A percentile compares a stretch with the other conserved stretches of the same genome.
These are phyloP conservation scores for Ganaspis sp. DNA, from an alignment of 1,140 invertebrate species.

Conservation along the genomic window DNA sequence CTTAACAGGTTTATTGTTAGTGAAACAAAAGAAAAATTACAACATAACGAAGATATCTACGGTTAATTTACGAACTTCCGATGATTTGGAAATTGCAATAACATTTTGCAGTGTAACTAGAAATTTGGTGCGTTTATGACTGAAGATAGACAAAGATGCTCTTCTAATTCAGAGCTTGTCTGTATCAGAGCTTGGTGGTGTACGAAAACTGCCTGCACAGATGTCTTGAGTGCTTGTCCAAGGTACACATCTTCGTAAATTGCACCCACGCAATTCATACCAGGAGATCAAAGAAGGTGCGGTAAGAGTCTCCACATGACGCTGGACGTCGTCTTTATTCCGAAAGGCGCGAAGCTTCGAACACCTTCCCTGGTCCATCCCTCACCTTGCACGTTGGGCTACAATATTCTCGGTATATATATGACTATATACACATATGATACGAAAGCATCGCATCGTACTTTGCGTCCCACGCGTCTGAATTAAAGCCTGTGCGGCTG, in stretches of 20 bases:
- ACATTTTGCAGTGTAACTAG: no score
- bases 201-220: constrained; percentile 12
- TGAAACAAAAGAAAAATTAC: no score
- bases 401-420: not conserved
- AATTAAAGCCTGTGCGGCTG: constrained; percentile 66
- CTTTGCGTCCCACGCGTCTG: constrained; percentile 63
- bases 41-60: no score
- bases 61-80: no score
- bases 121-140: no score
- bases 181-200: no score
- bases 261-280: constrained; percentile 26
- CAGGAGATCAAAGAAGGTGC: constrained; percentile 24
- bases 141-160: not conserved
- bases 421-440: not conserved
- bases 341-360: constrained; percentile 29
- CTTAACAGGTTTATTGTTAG: no score
- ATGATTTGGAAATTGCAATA: no score
- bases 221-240: constrained; percentile 16
- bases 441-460: constrained; percentile 39
- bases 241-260: constrained; percentile 30
- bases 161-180: not conserved
- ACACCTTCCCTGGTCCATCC: constrained; percentile 26
- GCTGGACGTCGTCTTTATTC: constrained; percentile 24
- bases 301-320: constrained; percentile 18
- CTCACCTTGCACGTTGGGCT: constrained; percentile 10